These are phyloP conservation scores for Opisthograptis luteolata DNA, from an alignment of 2,888 invertebrate species.

Conservation along the genomic window DNA sequence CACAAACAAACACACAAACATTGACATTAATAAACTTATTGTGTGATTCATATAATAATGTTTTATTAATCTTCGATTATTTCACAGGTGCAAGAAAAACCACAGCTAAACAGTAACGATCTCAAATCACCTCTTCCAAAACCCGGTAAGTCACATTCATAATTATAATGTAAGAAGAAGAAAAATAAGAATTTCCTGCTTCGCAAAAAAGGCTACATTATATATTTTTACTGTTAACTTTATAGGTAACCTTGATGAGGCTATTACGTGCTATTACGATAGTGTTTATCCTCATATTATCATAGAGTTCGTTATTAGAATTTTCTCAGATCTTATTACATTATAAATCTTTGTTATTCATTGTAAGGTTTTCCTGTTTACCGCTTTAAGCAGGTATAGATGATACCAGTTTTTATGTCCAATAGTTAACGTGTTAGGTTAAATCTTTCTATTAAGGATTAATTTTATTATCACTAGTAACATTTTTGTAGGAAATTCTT, in stretches of 20 bases:
- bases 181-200: not conserved
- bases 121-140: constrained; percentile 77
- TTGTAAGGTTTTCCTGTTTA: constrained; percentile 33
- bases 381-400: constrained; percentile 14
- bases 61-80: not conserved
- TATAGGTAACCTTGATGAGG: constrained; percentile 13
- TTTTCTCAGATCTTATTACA: constrained; percentile 26
- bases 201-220: constrained; percentile 1
- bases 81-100: constrained; percentile 75
- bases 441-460: no score
- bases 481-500: no score
- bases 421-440: no score
- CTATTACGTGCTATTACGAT: constrained; percentile 13
- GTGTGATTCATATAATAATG: not conserved
- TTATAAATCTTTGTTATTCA: constrained; percentile 25
- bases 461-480: no score
- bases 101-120: constrained; percentile 72
- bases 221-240: constrained; percentile 26
- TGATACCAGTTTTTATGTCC: no score
- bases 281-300: constrained; percentile 14
- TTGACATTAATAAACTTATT: no score
- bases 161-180: constrained; percentile 2
- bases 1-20: no score
- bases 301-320: constrained; percentile 15
- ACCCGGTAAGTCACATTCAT: constrained; percentile 67